These are phyloP conservation scores for Dicerorhinus sumatrensis DNA, from an alignment of 2,113 vertebrate genomes.

Conservation along the genomic window DNA sequence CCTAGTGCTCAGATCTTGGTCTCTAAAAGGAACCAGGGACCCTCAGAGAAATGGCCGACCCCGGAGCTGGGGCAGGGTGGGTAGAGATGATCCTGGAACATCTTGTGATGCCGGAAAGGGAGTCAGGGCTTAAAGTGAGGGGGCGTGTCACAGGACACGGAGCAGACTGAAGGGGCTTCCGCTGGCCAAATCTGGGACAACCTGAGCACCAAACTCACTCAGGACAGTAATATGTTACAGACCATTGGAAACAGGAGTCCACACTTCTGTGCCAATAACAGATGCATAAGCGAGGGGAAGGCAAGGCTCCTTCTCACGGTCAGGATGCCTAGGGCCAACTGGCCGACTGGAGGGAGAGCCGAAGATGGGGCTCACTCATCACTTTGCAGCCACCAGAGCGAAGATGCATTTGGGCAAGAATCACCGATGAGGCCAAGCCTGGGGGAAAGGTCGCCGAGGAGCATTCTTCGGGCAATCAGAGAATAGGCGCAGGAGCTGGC, in stretches of 20 bases:
- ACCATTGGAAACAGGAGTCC: background rate
- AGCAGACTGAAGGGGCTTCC: background rate
- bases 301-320: background rate
- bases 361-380: no score
- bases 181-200: background rate
- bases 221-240: background rate
- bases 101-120: background rate
- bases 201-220: background rate
- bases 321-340: background rate
- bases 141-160: background rate
- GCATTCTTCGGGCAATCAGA: background rate
- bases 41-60: background rate
- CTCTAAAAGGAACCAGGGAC: background rate
- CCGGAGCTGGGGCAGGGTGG: background rate
- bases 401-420: background rate
- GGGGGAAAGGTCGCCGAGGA: no score
- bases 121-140: background rate
- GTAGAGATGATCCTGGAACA: background rate
- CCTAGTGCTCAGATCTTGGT: background rate
- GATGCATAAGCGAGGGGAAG: background rate
- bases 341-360: background rate
- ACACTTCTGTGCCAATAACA: background rate
- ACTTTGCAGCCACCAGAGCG: background rate
- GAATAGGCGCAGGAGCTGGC: background rate
- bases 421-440: rapidly evolving